Conservation (phyloP, 1,140 invertebrate genomes). For the Sinella curviseta region DNA sequence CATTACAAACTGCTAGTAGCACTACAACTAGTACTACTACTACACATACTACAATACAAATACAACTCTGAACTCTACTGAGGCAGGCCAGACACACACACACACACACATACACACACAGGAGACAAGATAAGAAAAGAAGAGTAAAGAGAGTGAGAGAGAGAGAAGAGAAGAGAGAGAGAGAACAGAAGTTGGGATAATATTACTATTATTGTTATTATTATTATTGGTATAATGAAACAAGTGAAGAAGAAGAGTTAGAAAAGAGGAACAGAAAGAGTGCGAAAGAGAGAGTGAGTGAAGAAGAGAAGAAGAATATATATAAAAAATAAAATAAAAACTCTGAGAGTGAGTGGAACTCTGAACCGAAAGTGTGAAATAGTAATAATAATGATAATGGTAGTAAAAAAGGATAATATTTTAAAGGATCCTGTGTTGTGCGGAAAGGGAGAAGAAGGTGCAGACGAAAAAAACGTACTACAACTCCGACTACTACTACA, state of each 20-base stretch:
- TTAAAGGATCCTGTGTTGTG: neutral
- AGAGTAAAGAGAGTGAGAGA: neutral
- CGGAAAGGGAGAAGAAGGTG: neutral
- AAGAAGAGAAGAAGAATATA: neutral
- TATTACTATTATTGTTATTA: slow-evolving; percentile 28
- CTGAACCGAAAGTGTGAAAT: neutral
- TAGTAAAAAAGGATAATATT: neutral
- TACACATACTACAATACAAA: no score
- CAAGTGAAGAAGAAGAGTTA: neutral
- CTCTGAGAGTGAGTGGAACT: neutral
- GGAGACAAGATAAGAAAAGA: slow-evolving; percentile 18
- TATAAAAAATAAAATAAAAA: neutral
- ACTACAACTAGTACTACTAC: no score
- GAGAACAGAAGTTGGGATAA: slow-evolving; percentile 20
- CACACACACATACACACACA: neutral
- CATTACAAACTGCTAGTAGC: no score
- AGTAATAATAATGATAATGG: neutral
- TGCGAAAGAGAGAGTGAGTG: neutral
- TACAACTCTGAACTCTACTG: no score
- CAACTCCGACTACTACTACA: no score
- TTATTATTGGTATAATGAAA: slow-evolving; percentile 19
- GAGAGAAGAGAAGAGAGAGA: neutral
- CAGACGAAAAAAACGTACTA: no score
- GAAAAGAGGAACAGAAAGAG: neutral
- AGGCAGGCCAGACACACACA: slow-evolving; percentile 13